Conservation (phyloP, 2,113 vertebrate genomes). For the Nymphicus hollandicus region DNA sequence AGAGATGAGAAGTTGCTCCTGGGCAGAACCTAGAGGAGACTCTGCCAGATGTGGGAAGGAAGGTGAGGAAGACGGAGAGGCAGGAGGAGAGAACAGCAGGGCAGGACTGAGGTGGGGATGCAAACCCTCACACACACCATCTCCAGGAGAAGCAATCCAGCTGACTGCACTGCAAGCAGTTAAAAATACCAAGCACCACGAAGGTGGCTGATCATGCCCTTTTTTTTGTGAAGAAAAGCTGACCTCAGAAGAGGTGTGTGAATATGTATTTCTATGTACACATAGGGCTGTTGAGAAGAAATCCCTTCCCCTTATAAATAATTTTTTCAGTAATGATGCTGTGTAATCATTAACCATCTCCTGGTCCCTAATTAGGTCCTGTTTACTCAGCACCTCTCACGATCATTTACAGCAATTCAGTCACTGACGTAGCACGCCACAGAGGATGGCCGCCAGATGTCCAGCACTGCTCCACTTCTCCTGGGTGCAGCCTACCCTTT, state of each 20-base stretch:
- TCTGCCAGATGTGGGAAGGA: not conserved
- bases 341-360: not conserved
- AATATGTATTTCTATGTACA: not conserved
- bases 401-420: not conserved
- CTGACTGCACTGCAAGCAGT: not conserved
- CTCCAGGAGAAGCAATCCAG: not conserved
- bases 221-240: not conserved
- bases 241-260: not conserved
- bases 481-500: not conserved
- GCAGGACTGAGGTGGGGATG: not conserved
- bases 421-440: rapidly evolving
- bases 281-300: not conserved
- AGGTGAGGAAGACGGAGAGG: not conserved
- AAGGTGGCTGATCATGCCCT: not conserved
- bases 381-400: not conserved
- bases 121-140: not conserved
- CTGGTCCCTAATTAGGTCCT: not conserved
- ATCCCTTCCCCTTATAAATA: not conserved
- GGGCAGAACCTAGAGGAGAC: not conserved
- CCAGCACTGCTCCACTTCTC: rapidly evolving
- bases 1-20: not conserved
- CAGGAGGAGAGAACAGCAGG: not conserved
- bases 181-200: not conserved
- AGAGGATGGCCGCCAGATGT: rapidly evolving
- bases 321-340: not conserved